These are phyloP conservation scores for Leptocoma aspasia DNA, from an alignment of 2,113 vertebrate genomes.

Conservation along the genomic window DNA sequence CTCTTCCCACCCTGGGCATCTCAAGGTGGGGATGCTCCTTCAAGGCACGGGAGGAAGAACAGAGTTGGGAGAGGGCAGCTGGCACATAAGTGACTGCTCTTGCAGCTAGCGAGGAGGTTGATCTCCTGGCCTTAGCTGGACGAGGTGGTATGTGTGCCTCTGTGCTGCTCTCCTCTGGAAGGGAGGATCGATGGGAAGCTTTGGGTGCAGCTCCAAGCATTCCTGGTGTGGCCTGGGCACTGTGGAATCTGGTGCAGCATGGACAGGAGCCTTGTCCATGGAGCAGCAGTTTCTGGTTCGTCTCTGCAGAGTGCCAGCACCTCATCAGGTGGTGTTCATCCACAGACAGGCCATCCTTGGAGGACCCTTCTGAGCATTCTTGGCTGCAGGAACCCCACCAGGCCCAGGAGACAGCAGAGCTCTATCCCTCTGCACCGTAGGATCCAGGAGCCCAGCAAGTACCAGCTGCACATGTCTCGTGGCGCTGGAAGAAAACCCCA, in stretches of 20 bases:
- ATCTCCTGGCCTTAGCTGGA: not conserved
- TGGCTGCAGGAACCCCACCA: not conserved
- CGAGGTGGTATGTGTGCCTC: not conserved
- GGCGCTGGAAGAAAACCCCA: not conserved
- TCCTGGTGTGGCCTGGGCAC: not conserved
- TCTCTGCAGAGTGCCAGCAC: not conserved
- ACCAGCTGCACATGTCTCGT: fast-evolving
- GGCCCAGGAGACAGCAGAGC: not conserved
- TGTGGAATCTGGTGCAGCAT: not conserved
- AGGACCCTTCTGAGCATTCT: not conserved
- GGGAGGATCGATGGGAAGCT: not conserved
- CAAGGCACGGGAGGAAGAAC: not conserved
- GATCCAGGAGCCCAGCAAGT: not conserved
- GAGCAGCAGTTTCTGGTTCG: not conserved
- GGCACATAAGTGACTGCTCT: not conserved
- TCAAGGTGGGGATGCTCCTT: not conserved
- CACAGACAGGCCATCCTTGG: not conserved
- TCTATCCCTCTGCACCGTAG: not conserved
- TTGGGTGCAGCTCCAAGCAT: not conserved
- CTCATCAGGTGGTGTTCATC: not conserved
- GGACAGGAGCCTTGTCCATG: not conserved
- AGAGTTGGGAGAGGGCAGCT: not conserved
- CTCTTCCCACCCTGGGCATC: not conserved
- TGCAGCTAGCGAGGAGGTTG: not conserved
- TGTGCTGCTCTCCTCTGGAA: not conserved